Base-by-base conservation (phyloP, 2,888 invertebrate genomes). In the Tyria jacobaeae region DNA sequence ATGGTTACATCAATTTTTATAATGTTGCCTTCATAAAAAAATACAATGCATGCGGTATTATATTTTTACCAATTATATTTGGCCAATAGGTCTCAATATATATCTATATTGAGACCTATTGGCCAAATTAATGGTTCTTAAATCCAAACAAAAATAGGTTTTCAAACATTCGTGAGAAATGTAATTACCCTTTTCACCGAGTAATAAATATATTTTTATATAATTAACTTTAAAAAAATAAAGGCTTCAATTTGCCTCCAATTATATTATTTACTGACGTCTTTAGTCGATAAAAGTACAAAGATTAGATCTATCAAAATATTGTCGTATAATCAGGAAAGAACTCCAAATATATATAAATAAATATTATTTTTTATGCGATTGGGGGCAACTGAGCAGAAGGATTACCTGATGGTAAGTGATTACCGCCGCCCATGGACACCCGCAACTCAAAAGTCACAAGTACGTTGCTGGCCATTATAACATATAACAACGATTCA, bases 171-270 rank as follows among this genome's bases (percentile, higher is more conserved):
- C 21, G n/a, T 41, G 10, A 17, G 17, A 3, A 21, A 2, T 14
- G 14, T 12, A 41, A 21, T 44, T 44, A 44, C 44, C 44, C 44
- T 44, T 44, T 44, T 44, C 21, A n/a, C 44, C 44, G 44, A 44
- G 10, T 17, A 17, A 41, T 17, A 41, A 17, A 41, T 41, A n/a
- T 44, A 44, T 41, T 17, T 41, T 41, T n/a, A n/a, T 41, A 1
- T 31, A 44, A 12, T 44, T 44, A 21, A 10, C 3, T 44, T 44
- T 0, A 21, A 44, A 21, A 44, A 21, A 44, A 44, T 44, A 44
- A 10, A 44, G n/a, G 10, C n/a, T 17, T 7, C 9, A 44, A 10
- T 44, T 21, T 21, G 12, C 41, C 41, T 17, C 17, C 21, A 44
- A 7, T 31, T 31, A n/a, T n/a, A n/a, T n/a, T 44, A 21, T 44